phyloP scores from a whole-genome alignment of 1,140 invertebrate genomes.

The Drosophila sulfurigaster region DNA sequence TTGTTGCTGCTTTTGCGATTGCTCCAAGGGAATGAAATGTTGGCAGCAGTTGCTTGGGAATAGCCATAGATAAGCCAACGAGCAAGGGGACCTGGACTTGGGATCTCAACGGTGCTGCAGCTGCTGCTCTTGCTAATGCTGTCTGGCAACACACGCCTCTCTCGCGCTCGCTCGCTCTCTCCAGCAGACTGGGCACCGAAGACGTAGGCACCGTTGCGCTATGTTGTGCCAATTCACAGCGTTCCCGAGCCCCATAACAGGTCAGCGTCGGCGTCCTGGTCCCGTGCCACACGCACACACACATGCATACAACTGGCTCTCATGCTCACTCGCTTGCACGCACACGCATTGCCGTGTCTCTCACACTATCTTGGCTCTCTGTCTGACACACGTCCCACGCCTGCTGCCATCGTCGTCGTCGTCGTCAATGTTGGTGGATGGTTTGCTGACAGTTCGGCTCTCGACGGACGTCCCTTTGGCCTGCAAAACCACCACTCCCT shows the following conservation, averaged over 20 bases:
- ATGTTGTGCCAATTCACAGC: slow-evolving; percentile 63
- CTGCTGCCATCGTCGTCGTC: slow-evolving; percentile 15
- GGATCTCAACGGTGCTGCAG: slow-evolving; percentile 10
- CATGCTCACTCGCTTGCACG: slow-evolving; percentile 9
- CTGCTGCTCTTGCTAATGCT: slow-evolving; percentile 9
- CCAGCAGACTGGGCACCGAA: slow-evolving; percentile 10
- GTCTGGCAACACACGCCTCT: slow-evolving; percentile 52
- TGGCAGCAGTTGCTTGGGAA: slow-evolving; percentile 48
- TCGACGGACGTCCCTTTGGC: slow-evolving; percentile 60
- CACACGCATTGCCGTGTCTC: neutral
- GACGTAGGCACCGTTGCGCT: slow-evolving; percentile 17
- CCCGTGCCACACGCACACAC: slow-evolving; percentile 9
- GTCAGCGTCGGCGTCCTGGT: slow-evolving; percentile 43
- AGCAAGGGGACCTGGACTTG: slow-evolving; percentile 41
- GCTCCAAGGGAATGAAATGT: slow-evolving; percentile 25
- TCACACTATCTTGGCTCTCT: slow-evolving; percentile 10
- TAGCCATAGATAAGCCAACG: slow-evolving; percentile 47
- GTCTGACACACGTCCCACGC: slow-evolving; percentile 9
- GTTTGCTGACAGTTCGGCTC: slow-evolving; percentile 78
- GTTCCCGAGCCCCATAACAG: slow-evolving; percentile 59
- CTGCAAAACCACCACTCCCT: slow-evolving; percentile 65
- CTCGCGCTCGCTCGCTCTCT: slow-evolving; percentile 12
- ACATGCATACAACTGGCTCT: neutral
- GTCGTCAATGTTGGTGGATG: slow-evolving; percentile 61
- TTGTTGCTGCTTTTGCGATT: neutral